Conservation (phyloP, 2,113 vertebrate genomes). For the Okapia johnstoni region DNA sequence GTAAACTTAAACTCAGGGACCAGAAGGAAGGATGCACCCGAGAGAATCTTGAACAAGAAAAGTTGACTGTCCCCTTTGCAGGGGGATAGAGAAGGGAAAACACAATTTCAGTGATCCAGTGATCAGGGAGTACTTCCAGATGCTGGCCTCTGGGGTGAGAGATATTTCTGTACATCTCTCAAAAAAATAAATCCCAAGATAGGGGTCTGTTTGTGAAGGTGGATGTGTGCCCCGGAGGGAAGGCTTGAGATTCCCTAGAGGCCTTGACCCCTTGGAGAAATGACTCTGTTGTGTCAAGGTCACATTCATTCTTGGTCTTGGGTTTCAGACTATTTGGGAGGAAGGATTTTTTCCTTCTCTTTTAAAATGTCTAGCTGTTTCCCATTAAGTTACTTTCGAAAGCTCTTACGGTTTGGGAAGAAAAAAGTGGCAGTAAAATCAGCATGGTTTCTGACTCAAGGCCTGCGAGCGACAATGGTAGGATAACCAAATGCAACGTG, state of each 20-base stretch:
- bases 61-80: background rate
- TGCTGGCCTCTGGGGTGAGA: background rate
- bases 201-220: background rate
- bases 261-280: background rate
- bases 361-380: slow-evolving; percentile 37
- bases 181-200: background rate
- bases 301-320: background rate
- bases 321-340: slow-evolving; percentile 59
- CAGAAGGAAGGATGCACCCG: background rate
- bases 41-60: background rate
- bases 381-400: slow-evolving; percentile 56
- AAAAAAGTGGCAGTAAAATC: slow-evolving; percentile 47
- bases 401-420: slow-evolving; percentile 27
- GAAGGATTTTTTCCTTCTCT: background rate
- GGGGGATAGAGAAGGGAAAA: background rate
- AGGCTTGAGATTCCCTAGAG: background rate
- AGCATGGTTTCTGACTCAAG: slow-evolving; percentile 38
- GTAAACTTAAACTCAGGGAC: background rate
- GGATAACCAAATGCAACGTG: background rate
- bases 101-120: background rate
- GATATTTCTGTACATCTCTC: background rate
- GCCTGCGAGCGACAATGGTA: background rate
- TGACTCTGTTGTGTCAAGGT: background rate
- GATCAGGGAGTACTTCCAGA: background rate
- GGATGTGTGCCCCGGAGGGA: too few relatives aligned